Percentiles rank a stretch among this genome's conserved stretches.
Conservation (phyloP, 2,888 invertebrate species). For the Tinea semifulvella region DNA sequence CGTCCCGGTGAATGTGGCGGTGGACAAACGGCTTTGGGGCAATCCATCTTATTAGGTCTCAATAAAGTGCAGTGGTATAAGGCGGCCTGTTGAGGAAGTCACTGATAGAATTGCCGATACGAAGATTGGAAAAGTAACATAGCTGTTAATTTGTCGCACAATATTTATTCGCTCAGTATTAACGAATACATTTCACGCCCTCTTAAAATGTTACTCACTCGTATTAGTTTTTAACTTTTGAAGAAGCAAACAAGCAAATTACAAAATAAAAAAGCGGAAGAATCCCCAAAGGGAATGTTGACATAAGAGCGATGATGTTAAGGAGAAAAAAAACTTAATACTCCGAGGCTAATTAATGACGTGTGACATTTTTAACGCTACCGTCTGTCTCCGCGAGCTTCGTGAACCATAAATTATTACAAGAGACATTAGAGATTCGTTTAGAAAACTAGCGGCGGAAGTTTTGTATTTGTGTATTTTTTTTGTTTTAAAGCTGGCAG, state of each 20-base stretch:
- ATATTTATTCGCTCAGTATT: too few species aligned
- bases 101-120: too few species aligned
- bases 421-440: slow-evolving; percentile 13
- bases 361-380: slow-evolving; percentile 45
- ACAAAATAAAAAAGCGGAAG: slow-evolving; percentile 15
- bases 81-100: too few species aligned
- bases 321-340: slow-evolving; percentile 13
- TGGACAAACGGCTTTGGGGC: too few species aligned
- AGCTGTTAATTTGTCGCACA: too few species aligned
- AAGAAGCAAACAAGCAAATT: slow-evolving; percentile 12
- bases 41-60: too few species aligned
- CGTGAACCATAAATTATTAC: slow-evolving; percentile 37
- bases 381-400: slow-evolving; percentile 34
- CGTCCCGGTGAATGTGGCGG: too few species aligned
- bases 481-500: slow-evolving; percentile 25
- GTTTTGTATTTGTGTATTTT: slow-evolving; percentile 12
- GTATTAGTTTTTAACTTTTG: slow-evolving; percentile 11
- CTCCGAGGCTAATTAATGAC: slow-evolving; percentile 36
- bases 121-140: too few species aligned
- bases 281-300: slow-evolving; percentile 16
- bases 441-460: slow-evolving; percentile 12
- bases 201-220: slow-evolving; percentile 12
- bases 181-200: slow-evolving; percentile 9
- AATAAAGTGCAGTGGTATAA: too few species aligned
- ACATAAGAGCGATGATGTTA: slow-evolving; percentile 14